Percentiles rank a stretch among this genome's conserved stretches.
Evolutionary conservation across 30 jellyfish, hydroid and myxozoan species (phyloP).

Genomic region (Aurelia aurita complex sp. Pacific): DNA sequence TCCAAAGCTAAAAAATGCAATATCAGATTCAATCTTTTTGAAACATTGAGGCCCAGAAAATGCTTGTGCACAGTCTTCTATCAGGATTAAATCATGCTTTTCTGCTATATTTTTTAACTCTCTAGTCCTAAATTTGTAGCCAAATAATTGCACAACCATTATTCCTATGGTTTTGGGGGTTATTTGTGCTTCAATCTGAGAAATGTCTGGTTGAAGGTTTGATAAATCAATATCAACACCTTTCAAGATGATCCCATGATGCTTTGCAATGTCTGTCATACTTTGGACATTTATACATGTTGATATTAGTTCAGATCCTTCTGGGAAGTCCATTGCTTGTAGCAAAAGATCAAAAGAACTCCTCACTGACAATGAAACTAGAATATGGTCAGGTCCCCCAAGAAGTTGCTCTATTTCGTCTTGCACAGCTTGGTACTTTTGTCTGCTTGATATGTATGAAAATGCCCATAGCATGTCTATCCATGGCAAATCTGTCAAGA

Average conservation of each 20-base stretch:
- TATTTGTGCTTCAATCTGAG: constrained; percentile 30
- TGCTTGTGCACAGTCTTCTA: constrained; percentile 81
- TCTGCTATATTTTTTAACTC: constrained; percentile 31
- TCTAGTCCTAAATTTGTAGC: constrained; percentile 32
- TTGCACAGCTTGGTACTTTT: constrained; percentile 16
- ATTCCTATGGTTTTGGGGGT: constrained; percentile 54
- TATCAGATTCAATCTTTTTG: constrained; percentile 25
- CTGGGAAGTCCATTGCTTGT: constrained; percentile 59
- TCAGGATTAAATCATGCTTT: constrained; percentile 32
- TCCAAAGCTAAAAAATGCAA: constrained; percentile 68
- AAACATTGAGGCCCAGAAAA: constrained; percentile 46
- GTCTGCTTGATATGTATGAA: constrained; percentile 5
- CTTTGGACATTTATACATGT: constrained; percentile 45
- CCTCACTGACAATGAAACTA: constrained; percentile 62
- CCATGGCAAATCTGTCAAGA: constrained; percentile 43
- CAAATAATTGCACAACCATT: constrained; percentile 65
- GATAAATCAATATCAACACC: constrained; percentile 52
- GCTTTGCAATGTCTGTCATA: constrained; percentile 61
- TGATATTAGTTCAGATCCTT: constrained; percentile 55
- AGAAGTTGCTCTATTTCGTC: constrained; percentile 34
- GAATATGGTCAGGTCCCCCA: constrained; percentile 57
- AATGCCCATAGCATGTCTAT: constrained; percentile 50
- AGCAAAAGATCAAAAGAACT: constrained; percentile 58
- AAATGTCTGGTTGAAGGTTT: constrained; percentile 29
- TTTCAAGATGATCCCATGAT: constrained; percentile 58